These are phyloP conservation scores for Gambusia affinis DNA, from an alignment of 2,113 vertebrate species.

Conservation along the genomic window DNA sequence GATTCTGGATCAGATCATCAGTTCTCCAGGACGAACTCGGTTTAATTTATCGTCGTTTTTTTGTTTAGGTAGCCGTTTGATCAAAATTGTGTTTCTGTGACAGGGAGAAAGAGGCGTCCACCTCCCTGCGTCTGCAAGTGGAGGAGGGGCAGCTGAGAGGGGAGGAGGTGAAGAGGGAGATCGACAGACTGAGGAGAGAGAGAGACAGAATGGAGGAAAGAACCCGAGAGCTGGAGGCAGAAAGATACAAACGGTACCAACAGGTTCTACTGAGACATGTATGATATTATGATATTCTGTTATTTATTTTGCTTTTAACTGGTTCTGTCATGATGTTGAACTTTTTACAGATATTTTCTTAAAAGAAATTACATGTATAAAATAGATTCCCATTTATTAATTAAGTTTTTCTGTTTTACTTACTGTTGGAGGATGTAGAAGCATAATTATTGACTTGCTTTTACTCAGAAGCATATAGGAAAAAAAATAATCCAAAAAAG, in stretches of 20 bases:
- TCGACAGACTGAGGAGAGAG: slow-evolving; percentile 76
- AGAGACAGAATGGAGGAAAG: slow-evolving; percentile 79
- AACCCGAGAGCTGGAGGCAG: slow-evolving; percentile 67
- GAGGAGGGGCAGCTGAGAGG: slow-evolving; percentile 81
- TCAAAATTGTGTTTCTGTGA: background rate
- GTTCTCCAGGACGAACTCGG: too few species aligned
- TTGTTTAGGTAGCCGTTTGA: background rate
- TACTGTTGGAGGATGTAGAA: too few species aligned
- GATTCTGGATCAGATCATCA: background rate
- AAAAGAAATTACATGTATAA: too few species aligned
- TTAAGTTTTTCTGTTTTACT: too few species aligned
- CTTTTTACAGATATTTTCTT: too few species aligned
- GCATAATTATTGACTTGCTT: too few species aligned
- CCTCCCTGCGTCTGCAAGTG: slow-evolving; percentile 79
- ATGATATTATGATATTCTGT: background rate
- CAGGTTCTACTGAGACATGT: background rate
- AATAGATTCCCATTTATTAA: too few species aligned
- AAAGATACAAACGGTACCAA: slow-evolving; percentile 55
- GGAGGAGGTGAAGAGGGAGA: slow-evolving; percentile 77
- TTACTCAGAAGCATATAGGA: too few species aligned
- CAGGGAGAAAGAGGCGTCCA: slow-evolving; percentile 71
- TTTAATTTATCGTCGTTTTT: background rate
- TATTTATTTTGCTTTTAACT: background rate
- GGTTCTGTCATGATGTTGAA: background rate
- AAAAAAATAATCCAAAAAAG: too few species aligned